These are phyloP conservation scores for Ictidomys tridecemlineatus DNA, from an alignment of 2,113 vertebrate genomes.

Conservation along the genomic window DNA sequence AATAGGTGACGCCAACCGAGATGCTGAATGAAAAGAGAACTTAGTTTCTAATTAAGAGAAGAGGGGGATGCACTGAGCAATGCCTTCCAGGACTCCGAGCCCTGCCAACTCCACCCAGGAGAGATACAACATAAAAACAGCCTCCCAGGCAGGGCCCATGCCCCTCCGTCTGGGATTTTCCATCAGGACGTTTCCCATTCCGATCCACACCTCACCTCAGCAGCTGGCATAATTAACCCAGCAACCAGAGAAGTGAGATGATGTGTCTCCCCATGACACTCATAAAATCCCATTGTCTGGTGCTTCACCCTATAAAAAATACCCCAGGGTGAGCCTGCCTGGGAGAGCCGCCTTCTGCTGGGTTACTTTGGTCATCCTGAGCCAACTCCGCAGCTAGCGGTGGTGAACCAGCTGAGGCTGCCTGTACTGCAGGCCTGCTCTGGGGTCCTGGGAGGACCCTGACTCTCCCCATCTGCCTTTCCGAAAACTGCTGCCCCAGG, in stretches of 20 bases:
- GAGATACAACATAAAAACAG: background rate
- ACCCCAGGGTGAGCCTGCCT: background rate
- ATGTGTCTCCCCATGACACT: background rate
- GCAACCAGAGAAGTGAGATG: background rate
- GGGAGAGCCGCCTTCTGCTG: background rate
- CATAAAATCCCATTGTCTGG: background rate
- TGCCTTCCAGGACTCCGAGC: background rate
- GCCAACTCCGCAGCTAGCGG: background rate
- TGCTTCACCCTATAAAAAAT: constrained; percentile 12
- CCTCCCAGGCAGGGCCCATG: background rate
- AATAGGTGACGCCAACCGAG: background rate
- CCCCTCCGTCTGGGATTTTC: background rate
- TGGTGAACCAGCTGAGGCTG: background rate
- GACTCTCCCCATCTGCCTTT: background rate
- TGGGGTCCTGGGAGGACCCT: background rate
- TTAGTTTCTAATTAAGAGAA: background rate
- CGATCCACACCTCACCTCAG: background rate
- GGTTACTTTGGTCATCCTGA: background rate
- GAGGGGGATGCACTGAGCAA: background rate
- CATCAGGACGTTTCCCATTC: background rate
- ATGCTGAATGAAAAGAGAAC: background rate
- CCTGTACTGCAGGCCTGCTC: too few species aligned
- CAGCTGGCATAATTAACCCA: background rate
- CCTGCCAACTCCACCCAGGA: background rate
- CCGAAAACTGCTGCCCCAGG: background rate